Evolutionary conservation across 2,888 invertebrate species (phyloP).

Genomic region (Mesorhabditis belari): DNA sequence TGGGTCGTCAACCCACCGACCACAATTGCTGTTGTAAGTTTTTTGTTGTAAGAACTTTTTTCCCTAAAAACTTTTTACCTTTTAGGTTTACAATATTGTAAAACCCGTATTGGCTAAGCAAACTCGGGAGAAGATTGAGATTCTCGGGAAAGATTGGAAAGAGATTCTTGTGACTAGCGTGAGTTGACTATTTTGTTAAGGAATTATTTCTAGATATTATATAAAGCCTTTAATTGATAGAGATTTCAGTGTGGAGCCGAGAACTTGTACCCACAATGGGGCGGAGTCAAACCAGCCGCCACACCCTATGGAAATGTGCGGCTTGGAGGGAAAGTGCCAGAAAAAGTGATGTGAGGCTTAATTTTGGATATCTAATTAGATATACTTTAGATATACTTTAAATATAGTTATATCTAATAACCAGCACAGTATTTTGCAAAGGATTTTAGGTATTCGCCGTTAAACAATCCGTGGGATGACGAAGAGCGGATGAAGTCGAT

Average conservation of each 20-base stretch:
- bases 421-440: too few relatives aligned
- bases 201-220: too few relatives aligned
- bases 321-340: conserved; percentile 39
- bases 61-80: too few relatives aligned
- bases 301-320: conserved; percentile 30
- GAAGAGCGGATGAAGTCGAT: conserved; percentile 28
- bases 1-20: conserved; percentile 27
- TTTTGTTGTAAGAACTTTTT: background rate
- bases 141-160: conserved; percentile 30
- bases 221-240: background rate
- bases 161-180: conserved; percentile 18
- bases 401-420: too few relatives aligned
- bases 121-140: conserved; percentile 26
- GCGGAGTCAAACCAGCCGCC: conserved; percentile 20
- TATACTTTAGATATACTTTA: background rate
- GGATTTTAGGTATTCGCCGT: conserved; percentile 20
- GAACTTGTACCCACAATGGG: conserved; percentile 33
- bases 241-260: conserved; percentile 19
- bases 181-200: background rate
- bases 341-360: conserved; percentile 16
- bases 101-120: conserved; percentile 30
- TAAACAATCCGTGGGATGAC: conserved; percentile 17
- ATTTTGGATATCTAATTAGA: background rate
- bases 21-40: conserved; percentile 21
- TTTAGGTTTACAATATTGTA: conserved; percentile 25